Evolutionary conservation across 2,113 vertebrate genomes (phyloP).

Genomic region (Alexandromys fortis): DNA sequence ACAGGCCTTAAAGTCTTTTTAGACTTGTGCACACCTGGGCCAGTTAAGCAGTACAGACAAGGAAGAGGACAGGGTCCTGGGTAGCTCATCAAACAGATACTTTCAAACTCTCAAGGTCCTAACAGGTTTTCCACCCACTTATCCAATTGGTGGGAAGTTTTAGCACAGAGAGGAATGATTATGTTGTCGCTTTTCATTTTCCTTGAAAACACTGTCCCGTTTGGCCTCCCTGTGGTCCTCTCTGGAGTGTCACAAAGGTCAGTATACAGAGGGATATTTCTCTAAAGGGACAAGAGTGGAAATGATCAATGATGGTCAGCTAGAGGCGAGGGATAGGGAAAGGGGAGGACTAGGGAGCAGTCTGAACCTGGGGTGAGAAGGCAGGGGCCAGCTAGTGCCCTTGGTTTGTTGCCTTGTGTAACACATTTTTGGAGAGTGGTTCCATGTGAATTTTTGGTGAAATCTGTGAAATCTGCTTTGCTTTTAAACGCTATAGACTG

Average conservation of each 20-base stretch:
- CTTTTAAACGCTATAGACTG: background rate
- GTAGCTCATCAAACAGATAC: background rate
- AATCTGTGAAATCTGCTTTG: background rate
- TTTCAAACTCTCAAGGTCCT: background rate
- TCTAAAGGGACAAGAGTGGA: background rate
- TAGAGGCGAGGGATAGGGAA: background rate
- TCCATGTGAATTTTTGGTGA: background rate
- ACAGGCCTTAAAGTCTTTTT: background rate
- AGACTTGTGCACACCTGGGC: background rate
- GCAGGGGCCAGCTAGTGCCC: rapidly evolving
- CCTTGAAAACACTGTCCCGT: background rate
- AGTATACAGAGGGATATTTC: background rate
- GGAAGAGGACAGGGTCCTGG: background rate
- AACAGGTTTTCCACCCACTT: background rate
- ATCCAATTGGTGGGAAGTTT: background rate
- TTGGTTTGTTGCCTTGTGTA: rapidly evolving
- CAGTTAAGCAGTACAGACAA: background rate
- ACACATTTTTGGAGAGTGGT: background rate
- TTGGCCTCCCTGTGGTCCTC: background rate
- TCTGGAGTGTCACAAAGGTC: background rate
- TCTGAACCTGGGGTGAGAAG: background rate
- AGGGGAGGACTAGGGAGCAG: background rate
- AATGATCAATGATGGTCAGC: background rate
- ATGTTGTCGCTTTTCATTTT: background rate
- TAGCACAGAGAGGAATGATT: background rate